These are phyloP conservation scores for Umimayanthus kanabou DNA, from an alignment of 92 coral and sea anemone genomes.

Conservation along the genomic window DNA sequence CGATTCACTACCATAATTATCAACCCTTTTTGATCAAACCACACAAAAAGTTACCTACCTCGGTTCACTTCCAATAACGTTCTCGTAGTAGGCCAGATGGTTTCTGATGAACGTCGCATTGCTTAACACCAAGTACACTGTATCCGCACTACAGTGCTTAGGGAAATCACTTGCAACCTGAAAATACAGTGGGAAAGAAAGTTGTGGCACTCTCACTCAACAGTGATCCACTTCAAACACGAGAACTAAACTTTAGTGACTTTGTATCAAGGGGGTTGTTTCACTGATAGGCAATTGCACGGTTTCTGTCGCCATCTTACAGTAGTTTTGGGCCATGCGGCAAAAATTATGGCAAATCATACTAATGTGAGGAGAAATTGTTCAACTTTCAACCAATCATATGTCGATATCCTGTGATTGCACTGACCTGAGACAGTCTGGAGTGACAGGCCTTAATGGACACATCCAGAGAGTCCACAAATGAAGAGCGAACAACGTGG, in stretches of 20 bases:
- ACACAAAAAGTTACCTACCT: constrained; percentile 46
- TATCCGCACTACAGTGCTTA: constrained; percentile 57
- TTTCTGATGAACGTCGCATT: constrained; percentile 77
- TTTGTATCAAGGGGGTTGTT: no score
- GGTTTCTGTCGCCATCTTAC: no score
- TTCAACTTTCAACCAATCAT: no score
- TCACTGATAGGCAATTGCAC: no score
- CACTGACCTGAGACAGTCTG: constrained; percentile 68
- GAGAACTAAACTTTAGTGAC: no score
- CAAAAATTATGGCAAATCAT: no score
- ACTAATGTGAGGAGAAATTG: no score
- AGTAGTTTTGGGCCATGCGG: no score
- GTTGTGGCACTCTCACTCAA: no score
- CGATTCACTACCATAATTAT: no score
- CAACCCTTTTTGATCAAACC: no score
- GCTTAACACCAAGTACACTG: constrained; percentile 66
- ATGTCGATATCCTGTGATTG: not conserved
- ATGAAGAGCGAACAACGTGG: constrained; percentile 84
- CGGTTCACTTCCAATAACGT: constrained; percentile 81
- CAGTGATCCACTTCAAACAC: no score
- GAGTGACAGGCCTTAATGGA: constrained; percentile 73
- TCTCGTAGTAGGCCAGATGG: constrained; percentile 74
- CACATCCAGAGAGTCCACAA: constrained; percentile 77
- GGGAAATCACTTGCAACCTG: constrained; percentile 81
- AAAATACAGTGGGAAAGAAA: not conserved